Evolutionary conservation across 2,113 vertebrate species (phyloP).

Genomic region (Bufo gargarizans): DNA sequence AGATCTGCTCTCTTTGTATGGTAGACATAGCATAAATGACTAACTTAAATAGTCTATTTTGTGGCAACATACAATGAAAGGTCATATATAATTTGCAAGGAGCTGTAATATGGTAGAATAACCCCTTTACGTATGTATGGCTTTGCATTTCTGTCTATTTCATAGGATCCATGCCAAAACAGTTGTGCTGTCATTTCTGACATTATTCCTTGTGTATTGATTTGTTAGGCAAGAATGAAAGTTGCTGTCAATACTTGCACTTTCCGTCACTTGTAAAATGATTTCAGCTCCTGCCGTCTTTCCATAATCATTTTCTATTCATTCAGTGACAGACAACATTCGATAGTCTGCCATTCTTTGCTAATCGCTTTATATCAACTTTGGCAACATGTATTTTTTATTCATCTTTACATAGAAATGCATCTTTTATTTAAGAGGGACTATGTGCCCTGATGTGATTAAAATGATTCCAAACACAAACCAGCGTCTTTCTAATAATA

Average conservation of each 20-base stretch:
- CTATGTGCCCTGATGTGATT: constrained; percentile 56
- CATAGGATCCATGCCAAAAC: background rate
- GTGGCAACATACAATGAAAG: no score
- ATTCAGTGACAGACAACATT: constrained; percentile 49
- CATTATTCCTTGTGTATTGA: constrained; percentile 39
- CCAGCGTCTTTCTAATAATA: constrained; percentile 43
- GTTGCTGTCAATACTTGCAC: constrained; percentile 47
- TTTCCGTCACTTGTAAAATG: constrained; percentile 51
- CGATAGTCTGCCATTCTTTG: constrained; percentile 47
- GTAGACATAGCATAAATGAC: no score
- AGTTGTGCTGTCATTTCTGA: constrained; percentile 17
- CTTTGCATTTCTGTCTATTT: background rate
- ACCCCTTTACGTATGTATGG: no score
- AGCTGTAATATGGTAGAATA: no score
- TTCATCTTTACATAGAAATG: constrained; percentile 57
- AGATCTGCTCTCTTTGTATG: no score
- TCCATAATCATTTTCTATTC: constrained; percentile 57
- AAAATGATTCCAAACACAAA: constrained; percentile 50
- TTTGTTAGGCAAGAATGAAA: constrained; percentile 41
- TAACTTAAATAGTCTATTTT: no score
- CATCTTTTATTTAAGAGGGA: constrained; percentile 55
- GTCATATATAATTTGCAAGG: no score
- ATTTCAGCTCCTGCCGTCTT: constrained; percentile 49
- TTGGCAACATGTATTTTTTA: constrained; percentile 50
- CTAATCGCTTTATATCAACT: constrained; percentile 56